Evolutionary conservation across 2,797 vertebrate genomes (phyloP).

Genomic region (Sebastes vulpes): DNA sequence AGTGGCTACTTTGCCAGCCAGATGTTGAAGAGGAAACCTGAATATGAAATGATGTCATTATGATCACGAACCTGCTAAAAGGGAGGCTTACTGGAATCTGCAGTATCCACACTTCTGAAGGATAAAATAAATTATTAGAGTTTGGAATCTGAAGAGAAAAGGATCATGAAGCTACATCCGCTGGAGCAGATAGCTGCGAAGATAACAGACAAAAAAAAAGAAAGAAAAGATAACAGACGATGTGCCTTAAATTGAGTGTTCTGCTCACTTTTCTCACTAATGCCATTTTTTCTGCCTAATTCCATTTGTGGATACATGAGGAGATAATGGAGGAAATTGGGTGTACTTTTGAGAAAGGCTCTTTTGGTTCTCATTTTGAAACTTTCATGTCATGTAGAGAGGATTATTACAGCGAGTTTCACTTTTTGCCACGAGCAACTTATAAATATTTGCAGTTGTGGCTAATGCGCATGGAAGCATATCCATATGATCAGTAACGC

Average conservation of each 20-base stretch:
- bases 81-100: background rate
- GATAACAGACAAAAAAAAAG: background rate
- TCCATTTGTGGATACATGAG: background rate
- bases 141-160: background rate
- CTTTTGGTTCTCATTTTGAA: background rate
- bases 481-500: background rate
- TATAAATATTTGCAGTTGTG: background rate
- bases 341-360: background rate
- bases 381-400: background rate
- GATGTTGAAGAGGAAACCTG: background rate
- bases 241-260: background rate
- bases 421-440: background rate
- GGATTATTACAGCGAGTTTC: background rate
- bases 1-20: background rate
- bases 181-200: background rate
- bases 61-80: background rate
- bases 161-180: background rate
- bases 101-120: background rate
- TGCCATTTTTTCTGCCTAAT: background rate
- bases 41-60: background rate
- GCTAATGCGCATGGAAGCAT: background rate
- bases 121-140: background rate
- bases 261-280: background rate
- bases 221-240: background rate
- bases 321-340: background rate